Conservation (phyloP, 2,113 vertebrate species). For the Myrmecobius fasciatus region DNA sequence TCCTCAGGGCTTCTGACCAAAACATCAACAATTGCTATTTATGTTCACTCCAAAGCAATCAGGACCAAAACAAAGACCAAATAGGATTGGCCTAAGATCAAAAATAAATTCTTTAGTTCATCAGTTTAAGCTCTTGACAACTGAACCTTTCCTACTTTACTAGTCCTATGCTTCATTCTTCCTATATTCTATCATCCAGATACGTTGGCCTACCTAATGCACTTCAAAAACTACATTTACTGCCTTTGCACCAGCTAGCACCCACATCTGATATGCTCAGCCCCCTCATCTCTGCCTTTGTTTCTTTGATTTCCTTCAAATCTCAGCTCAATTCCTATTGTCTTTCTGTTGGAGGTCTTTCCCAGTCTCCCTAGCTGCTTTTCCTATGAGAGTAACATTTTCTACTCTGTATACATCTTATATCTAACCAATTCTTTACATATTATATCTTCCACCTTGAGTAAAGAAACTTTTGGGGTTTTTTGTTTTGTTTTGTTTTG, state of each 20-base stretch:
- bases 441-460: neutral
- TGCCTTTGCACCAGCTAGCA: neutral
- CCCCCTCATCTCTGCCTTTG: neutral
- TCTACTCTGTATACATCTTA: neutral
- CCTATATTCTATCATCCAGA: neutral
- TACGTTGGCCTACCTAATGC: neutral
- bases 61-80: no score
- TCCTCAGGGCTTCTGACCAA: no score
- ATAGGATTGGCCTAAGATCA: neutral
- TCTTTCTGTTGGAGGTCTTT: neutral
- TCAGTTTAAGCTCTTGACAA: neutral
- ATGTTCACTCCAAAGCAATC: no score
- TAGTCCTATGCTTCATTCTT: neutral
- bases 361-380: neutral
- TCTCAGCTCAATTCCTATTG: neutral
- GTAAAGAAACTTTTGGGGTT: no score
- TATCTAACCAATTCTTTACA: neutral
- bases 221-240: neutral
- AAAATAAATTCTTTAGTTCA: neutral
- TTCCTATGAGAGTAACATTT: neutral
- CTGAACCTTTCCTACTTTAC: neutral
- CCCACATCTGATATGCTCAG: neutral
- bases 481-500: no score
- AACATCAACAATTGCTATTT: no score
- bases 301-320: neutral